Base-by-base conservation (phyloP, 1,140 invertebrate genomes). In the Mylabris phalerata region DNA sequence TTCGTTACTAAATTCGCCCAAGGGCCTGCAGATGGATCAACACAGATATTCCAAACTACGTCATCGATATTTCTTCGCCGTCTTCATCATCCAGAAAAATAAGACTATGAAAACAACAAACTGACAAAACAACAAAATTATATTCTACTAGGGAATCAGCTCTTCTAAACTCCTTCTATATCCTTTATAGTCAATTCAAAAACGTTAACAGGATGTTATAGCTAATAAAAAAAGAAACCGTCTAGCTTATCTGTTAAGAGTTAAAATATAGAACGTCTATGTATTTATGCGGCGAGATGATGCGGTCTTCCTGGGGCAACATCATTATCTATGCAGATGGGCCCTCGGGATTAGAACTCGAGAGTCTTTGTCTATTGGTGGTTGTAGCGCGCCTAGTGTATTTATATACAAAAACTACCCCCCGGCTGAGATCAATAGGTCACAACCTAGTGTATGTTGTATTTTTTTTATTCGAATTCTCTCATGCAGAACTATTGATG, bases 301-400 rank as follows among this genome's bases (percentile, higher is more conserved):
- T 50, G n/a, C 55, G 45, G 50, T 55, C 42, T 42, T 54, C 58
- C 50, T 27, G 26, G 39, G 59, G 57, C 48, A 59, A 65, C 61
- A 59, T 67, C 63, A 68, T 68, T 68, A 68, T 68, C 66, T 66
- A 68, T 68, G 66, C 66, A 68, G 66, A 68, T 68, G 64, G 64
- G 62, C 66, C 66, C 64, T 59, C 66, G 66, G 66, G 66, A 68
- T 58, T 61, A 57, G 60, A 66, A 66, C 64, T 64, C 64, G 59
- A 58, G 57, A 63, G 62, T 66, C 66, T 67, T 66, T 68, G 64
- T 68, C 62, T 68, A 61, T 58, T 6, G 6, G 19, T 19, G 19
- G 19, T 19, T 41, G 40, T 61, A 44, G 51, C 50, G 38, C 48
- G 51, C 55, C 57, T 55, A 65, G 48, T 43, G 19, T 19, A 19